Evolutionary conservation across 2,113 vertebrate species (phyloP).

Genomic region (Rhombomys opimus): DNA sequence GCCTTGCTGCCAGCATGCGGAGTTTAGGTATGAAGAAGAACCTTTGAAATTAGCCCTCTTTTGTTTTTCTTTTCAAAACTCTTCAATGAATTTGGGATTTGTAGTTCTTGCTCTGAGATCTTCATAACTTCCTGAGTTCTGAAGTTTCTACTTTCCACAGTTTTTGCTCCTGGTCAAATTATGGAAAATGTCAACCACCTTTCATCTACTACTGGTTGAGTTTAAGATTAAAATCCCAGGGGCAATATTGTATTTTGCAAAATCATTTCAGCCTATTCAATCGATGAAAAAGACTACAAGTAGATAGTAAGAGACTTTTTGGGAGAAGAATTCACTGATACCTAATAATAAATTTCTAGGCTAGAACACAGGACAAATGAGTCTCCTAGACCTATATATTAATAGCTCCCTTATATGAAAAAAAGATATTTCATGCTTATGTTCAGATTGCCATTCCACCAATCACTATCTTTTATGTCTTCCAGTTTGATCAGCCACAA

Average conservation of each 20-base stretch:
- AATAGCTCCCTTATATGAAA: background rate
- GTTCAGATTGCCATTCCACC: no score
- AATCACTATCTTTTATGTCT: background rate
- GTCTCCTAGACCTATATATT: background rate
- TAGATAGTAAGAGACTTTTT: background rate
- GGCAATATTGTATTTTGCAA: background rate
- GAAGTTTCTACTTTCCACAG: background rate
- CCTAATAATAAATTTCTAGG: background rate
- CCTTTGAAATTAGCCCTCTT: background rate
- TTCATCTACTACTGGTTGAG: background rate
- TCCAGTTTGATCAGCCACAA: background rate
- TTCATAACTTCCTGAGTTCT: no score
- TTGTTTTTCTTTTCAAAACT: no score
- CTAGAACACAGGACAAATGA: background rate
- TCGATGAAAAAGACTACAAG: background rate
- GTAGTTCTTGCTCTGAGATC: background rate
- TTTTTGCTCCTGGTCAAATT: background rate
- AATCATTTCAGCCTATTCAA: background rate
- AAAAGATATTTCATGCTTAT: background rate
- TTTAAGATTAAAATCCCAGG: background rate
- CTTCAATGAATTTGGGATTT: background rate
- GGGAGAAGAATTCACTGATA: background rate
- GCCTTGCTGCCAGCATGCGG: no score
- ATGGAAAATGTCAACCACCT: background rate
- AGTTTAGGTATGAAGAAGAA: background rate